A percentile compares a stretch with the other conserved stretches of the same genome.
These are phyloP conservation scores for Coptodon bakossiorum DNA, from an alignment of 2,113 vertebrate species.

Conservation along the genomic window DNA sequence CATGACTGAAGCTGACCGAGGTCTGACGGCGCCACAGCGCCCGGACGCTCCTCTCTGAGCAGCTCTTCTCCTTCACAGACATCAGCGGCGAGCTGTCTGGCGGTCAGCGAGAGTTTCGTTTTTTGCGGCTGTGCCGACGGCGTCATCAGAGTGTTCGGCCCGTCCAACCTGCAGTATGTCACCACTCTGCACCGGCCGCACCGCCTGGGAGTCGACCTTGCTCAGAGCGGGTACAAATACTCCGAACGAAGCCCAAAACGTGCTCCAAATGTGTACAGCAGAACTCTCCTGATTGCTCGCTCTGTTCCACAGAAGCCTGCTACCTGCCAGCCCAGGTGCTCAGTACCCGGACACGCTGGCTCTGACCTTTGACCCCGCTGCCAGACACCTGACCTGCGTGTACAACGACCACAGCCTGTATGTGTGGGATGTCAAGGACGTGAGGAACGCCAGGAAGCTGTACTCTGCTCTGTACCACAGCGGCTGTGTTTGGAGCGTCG, in stretches of 20 bases:
- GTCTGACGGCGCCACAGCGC: not conserved
- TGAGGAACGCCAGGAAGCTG: slow-evolving; percentile 63
- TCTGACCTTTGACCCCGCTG: slow-evolving; percentile 72
- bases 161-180: slow-evolving; percentile 72
- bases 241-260: fast-evolving
- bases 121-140: slow-evolving; percentile 88
- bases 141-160: slow-evolving; percentile 72
- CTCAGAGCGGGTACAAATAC: slow-evolving; percentile 56
- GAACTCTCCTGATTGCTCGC: not conserved
- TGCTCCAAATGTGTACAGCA: fast-evolving
- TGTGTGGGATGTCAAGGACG: slow-evolving; percentile 78
- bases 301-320: slow-evolving; percentile 23
- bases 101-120: slow-evolving; percentile 69
- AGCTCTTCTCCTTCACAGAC: slow-evolving; percentile 57
- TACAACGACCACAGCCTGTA: slow-evolving; percentile 90
- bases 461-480: slow-evolving; percentile 88
- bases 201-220: slow-evolving; percentile 73
- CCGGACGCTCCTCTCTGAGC: not conserved
- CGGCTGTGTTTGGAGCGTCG: slow-evolving; percentile 80
- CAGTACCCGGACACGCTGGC: slow-evolving; percentile 79
- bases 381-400: slow-evolving; percentile 74
- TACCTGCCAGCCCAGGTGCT: slow-evolving; percentile 30
- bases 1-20: fast-evolving
- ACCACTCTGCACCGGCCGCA: slow-evolving; percentile 79
- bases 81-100: slow-evolving; percentile 71